Evolutionary conservation across 2,888 invertebrate species (phyloP).

Genomic region (Andrena fulva): DNA sequence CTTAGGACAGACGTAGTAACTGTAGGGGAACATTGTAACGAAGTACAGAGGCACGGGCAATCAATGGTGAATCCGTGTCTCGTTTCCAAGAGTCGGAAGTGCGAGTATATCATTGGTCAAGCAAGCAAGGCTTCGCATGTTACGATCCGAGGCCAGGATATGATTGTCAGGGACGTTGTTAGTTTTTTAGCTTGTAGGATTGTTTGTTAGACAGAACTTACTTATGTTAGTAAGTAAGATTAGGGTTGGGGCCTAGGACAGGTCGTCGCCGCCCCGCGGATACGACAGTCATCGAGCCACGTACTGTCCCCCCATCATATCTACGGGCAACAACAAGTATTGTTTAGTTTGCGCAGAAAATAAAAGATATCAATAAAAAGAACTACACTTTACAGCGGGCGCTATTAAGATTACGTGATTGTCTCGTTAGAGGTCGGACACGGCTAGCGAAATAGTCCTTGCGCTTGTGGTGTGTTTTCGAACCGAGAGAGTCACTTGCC

Average conservation of each 20-base stretch:
- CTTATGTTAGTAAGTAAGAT: constrained; percentile 85
- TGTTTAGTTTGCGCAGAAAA: constrained; percentile 85
- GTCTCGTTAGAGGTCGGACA: not conserved
- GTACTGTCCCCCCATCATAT: constrained; percentile 87
- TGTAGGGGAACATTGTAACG: constrained; percentile 45
- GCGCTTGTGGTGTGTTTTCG: not conserved
- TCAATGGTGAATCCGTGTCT: constrained; percentile 69
- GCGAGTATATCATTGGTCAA: constrained; percentile 61
- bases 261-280: constrained; percentile 87
- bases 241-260: constrained; percentile 85
- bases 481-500: constrained; percentile 4
- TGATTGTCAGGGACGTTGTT: constrained; percentile 77
- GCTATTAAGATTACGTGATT: constrained; percentile 4
- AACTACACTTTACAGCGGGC: constrained; percentile 45
- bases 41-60: constrained; percentile 69
- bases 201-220: constrained; percentile 85
- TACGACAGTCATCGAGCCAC: constrained; percentile 88
- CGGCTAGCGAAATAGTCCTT: constrained; percentile 3
- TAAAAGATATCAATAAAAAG: constrained; percentile 66
- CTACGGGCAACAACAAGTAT: constrained; percentile 86
- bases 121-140: constrained; percentile 83
- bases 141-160: constrained; percentile 81
- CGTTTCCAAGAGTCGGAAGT: constrained; percentile 33
- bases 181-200: constrained; percentile 80
- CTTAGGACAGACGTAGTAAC: constrained; percentile 41